These are phyloP conservation scores for Dorcus parallelipipedus DNA, from an alignment of 2,888 invertebrate genomes.

Conservation along the genomic window DNA sequence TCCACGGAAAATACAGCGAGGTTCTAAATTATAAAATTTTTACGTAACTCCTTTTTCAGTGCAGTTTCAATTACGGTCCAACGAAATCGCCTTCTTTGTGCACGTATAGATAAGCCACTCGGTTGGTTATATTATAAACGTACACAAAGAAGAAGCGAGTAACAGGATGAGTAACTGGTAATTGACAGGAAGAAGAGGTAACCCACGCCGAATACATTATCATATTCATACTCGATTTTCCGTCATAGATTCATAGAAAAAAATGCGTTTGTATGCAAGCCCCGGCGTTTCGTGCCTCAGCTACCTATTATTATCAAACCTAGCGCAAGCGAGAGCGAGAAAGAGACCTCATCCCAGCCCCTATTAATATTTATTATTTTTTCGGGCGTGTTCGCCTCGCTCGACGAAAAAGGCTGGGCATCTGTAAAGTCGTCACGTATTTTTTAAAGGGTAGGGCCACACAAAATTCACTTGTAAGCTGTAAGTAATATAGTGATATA, in stretches of 20 bases:
- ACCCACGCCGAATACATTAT: conserved; percentile 22
- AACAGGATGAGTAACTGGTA: conserved; percentile 24
- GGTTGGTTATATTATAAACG: too few relatives aligned
- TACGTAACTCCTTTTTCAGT: too few relatives aligned
- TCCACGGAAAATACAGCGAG: too few relatives aligned
- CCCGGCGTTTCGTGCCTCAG: conserved; percentile 5
- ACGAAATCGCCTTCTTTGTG: conserved; percentile 4
- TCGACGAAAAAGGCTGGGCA: conserved; percentile 8
- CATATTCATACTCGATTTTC: conserved; percentile 11
- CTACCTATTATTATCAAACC: conserved; percentile 9
- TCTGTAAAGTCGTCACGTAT: conserved; percentile 16
- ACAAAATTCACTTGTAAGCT: conserved; percentile 32
- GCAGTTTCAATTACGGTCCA: not conserved
- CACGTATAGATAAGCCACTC: not conserved
- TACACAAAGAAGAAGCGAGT: conserved; percentile 12
- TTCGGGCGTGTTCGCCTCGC: conserved; percentile 11
- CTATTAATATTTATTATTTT: conserved; percentile 18
- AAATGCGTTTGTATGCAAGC: conserved; percentile 7
- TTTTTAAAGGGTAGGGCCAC: conserved; percentile 31
- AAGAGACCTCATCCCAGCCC: conserved; percentile 1
- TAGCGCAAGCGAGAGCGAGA: not conserved
- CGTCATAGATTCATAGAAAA: conserved; percentile 9
- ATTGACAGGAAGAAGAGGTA: conserved; percentile 30
- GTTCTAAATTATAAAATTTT: too few relatives aligned
- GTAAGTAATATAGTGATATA: conserved; percentile 26